Evolutionary conservation across 2,888 invertebrate species (phyloP).

Genomic region (Sinelater perroti): DNA sequence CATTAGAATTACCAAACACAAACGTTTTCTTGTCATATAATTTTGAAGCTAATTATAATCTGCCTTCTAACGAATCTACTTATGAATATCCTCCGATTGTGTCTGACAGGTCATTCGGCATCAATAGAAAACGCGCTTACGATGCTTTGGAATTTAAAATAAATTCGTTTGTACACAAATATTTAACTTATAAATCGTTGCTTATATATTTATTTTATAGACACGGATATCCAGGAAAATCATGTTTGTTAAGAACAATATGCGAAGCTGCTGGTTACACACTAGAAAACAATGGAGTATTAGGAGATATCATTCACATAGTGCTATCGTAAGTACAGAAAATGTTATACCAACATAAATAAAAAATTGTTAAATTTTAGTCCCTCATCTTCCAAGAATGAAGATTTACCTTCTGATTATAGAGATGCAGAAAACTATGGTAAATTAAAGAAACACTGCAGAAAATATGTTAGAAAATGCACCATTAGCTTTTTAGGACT

Average conservation of each 20-base stretch:
- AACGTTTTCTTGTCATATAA: constrained; percentile 77
- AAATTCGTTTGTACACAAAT: constrained; percentile 39
- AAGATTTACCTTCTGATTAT: constrained; percentile 63
- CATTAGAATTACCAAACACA: constrained; percentile 71
- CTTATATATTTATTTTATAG: constrained; percentile 56
- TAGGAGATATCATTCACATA: constrained; percentile 71
- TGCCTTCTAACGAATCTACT: constrained; percentile 64
- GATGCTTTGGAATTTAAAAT: constrained; percentile 40
- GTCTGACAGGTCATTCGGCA: constrained; percentile 28
- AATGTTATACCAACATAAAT: not conserved
- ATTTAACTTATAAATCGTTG: not conserved
- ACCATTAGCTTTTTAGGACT: constrained; percentile 64
- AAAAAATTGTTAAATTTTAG: no score
- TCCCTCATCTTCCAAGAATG: constrained; percentile 68
- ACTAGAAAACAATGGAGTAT: constrained; percentile 66
- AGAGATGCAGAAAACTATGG: constrained; percentile 67
- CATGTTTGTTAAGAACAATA: constrained; percentile 71
- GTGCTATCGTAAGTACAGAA: constrained; percentile 69
- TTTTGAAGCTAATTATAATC: constrained; percentile 73
- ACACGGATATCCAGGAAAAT: constrained; percentile 67
- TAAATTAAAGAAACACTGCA: constrained; percentile 60
- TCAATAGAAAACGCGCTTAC: constrained; percentile 37
- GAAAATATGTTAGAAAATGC: constrained; percentile 61
- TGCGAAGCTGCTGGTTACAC: constrained; percentile 70
- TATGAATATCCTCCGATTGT: constrained; percentile 44